phyloP scores from a whole-genome alignment of 2,888 invertebrate genomes.

The Idaea biselata region DNA sequence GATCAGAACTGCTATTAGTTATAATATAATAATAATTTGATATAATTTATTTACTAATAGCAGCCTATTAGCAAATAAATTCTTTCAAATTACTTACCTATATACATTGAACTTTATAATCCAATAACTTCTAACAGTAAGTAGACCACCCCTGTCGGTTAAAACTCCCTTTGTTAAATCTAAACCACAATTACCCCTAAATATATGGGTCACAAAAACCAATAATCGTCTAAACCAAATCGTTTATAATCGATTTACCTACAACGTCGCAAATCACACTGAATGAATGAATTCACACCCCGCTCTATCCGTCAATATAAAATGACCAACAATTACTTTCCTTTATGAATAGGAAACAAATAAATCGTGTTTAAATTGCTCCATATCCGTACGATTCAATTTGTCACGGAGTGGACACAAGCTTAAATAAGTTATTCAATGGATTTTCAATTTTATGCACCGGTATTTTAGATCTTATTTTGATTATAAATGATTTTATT shows the following conservation, averaged over 20 bases:
- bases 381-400: conserved; percentile 65
- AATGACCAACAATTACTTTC: conserved; percentile 30
- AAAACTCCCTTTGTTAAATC: neutral
- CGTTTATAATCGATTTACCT: conserved; percentile 63
- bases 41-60: too few species aligned
- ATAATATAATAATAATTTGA: too few species aligned
- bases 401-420: conserved; percentile 27
- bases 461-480: neutral
- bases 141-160: neutral
- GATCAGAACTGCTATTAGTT: too few species aligned
- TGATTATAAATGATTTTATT: neutral
- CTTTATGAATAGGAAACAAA: conserved; percentile 26
- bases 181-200: conserved; percentile 24
- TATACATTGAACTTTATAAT: too few species aligned
- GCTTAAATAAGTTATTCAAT: neutral
- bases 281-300: conserved; percentile 16
- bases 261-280: conserved; percentile 32
- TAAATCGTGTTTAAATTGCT: conserved; percentile 67
- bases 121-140: too few species aligned
- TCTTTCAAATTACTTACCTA: too few species aligned
- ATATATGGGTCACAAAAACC: conserved; percentile 25
- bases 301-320: conserved; percentile 24
- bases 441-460: neutral
- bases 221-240: conserved; percentile 26
- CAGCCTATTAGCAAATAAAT: too few species aligned